phyloP scores from a whole-genome alignment of 2,797 vertebrate species.

The Phalanger gymnotis region DNA sequence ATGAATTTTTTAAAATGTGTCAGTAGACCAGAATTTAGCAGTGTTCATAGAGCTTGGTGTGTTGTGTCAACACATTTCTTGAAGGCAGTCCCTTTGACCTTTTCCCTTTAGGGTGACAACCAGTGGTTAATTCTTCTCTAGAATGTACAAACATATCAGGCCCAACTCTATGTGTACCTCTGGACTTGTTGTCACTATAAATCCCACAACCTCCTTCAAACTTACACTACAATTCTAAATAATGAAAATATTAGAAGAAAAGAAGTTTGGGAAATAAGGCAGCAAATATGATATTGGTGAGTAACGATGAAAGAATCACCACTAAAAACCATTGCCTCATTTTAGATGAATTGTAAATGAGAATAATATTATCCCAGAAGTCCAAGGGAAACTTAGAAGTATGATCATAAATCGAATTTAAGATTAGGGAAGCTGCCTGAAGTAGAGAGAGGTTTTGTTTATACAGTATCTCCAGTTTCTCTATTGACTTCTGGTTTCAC shows the following conservation, averaged over 20 bases:
- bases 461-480: background rate
- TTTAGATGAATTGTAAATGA: background rate
- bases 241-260: background rate
- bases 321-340: background rate
- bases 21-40: background rate
- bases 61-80: no score
- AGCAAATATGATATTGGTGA: background rate
- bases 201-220: background rate
- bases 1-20: background rate
- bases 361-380: background rate
- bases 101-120: background rate
- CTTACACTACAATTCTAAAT: background rate
- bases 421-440: background rate
- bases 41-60: no score
- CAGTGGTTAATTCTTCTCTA: background rate
- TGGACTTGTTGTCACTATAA: background rate
- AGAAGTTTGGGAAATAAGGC: background rate
- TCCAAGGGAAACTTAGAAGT: background rate
- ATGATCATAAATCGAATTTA: background rate
- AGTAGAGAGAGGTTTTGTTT: background rate
- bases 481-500: background rate
- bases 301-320: background rate
- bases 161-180: background rate
- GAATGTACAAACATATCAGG: background rate
- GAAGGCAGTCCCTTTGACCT: background rate